Evolutionary conservation across 2,888 invertebrate species (phyloP), one percentile per base, ranked within the genome.

Genomic region (Drosophila paranaensis): DNA sequence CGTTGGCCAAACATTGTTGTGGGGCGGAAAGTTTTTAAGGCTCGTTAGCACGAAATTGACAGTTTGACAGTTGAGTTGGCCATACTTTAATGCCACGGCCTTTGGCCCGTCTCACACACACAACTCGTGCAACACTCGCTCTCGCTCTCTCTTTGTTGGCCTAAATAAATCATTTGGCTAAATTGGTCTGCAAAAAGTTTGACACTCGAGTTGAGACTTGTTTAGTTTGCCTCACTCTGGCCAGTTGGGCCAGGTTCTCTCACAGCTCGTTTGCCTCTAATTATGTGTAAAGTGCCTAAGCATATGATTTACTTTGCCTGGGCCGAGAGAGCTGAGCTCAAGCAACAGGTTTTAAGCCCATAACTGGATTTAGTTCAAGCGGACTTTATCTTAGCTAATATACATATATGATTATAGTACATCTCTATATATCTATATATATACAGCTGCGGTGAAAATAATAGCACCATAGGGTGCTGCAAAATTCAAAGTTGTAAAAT

Each of bases 61-160:
- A 89, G 87, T 90, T 89, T 90, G 89, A 89, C 89, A 90, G 89
- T 84, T 88, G 89, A 87, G 88, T 89, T 89, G 80, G 85, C 85
- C 88, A 85, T 84, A 82, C 82, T 87, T 89, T 89, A 84, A 86
- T 79, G 79, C 82, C 82, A 82, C 66, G 82, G 83, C 86, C 82
- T 81, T 74, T 82, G 69, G 60, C 71, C 64, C 72, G 50, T 20
- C 69, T 13, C 20, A 20, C 20, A 20, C 20, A 20, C 58, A 33
- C 48, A 58, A 11, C 39, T 48, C 25, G 37, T 46, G 39, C 27
- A 58, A 46, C 46, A 39, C 46, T 16, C 53, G 14, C 27, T n/a
- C 42, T 13, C 33, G 11, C 6, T 16, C 20, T 10, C 37, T 64
- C 53, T 45, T 68, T 48, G 74, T 67, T 89, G 88, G 80, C 81